Conservation (phyloP, 2,888 invertebrate species). For the Rotaria socialis region DNA sequence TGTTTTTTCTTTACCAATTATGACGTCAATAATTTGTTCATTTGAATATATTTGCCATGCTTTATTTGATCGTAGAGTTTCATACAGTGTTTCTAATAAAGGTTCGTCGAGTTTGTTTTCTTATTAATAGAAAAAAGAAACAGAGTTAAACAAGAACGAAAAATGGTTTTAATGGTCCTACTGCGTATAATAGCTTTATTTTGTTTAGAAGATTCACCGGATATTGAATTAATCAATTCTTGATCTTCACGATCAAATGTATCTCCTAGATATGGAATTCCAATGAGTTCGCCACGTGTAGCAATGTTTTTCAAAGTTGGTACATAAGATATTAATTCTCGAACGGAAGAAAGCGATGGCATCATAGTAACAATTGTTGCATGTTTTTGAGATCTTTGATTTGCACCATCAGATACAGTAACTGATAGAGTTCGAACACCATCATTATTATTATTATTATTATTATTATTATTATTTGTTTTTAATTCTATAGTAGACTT, state of each 20-base stretch:
- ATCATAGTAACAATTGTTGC: not conserved
- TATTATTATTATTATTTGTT: not conserved
- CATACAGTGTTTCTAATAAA: not conserved
- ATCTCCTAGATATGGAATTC: constrained; percentile 27
- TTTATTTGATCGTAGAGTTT: not conserved
- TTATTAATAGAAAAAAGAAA: not conserved
- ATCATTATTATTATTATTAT: not conserved
- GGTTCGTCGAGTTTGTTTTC: not conserved
- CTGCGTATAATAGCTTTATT: not conserved
- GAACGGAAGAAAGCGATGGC: not conserved
- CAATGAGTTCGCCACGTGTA: not conserved
- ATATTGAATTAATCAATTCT: constrained; percentile 14
- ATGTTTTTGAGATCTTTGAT: not conserved
- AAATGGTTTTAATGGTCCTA: not conserved
- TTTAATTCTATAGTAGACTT: not conserved
- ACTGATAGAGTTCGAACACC: not conserved
- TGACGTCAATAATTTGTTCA: constrained; percentile 6
- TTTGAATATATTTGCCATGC: not conserved
- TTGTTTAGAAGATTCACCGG: not conserved
- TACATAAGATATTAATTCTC: constrained; percentile 22
- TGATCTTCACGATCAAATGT: not conserved
- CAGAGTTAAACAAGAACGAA: too few relatives aligned
- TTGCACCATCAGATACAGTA: not conserved
- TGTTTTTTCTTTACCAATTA: not conserved
- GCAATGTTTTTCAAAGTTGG: constrained; percentile 13